Evolutionary conservation across 2,888 invertebrate species (phyloP).

Genomic region (Rhamnusium bicolor): DNA sequence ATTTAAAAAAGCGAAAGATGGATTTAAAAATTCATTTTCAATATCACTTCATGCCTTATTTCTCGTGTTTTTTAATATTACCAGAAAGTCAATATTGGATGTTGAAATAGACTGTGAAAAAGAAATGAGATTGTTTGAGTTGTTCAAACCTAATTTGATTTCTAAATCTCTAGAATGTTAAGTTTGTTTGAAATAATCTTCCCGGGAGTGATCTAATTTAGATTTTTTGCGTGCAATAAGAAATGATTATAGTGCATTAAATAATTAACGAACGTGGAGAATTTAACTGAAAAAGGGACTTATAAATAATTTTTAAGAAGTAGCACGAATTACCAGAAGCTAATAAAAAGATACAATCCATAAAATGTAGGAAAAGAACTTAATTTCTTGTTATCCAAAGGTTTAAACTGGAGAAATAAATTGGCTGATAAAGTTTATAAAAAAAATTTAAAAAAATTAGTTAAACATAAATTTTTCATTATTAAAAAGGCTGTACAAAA

Average conservation of each 20-base stretch:
- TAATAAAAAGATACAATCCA: too few species aligned
- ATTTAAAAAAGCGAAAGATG: not conserved
- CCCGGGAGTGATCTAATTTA: not conserved
- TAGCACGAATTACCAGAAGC: too few species aligned
- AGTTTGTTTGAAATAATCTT: constrained; percentile 30
- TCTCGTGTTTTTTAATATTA: constrained; percentile 15
- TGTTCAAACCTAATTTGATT: constrained; percentile 48
- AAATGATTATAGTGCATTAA: not conserved
- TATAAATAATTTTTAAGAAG: too few species aligned
- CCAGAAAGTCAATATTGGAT: constrained; percentile 48
- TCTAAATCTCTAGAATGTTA: constrained; percentile 40
- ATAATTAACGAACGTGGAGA: not conserved
- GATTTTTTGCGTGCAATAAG: not conserved
- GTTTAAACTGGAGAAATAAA: too few species aligned
- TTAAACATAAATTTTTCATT: too few species aligned
- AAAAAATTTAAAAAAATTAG: too few species aligned
- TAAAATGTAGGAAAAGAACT: too few species aligned
- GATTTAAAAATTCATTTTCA: constrained; percentile 24
- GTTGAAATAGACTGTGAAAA: constrained; percentile 44
- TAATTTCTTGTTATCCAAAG: too few species aligned
- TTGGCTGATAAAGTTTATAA: too few species aligned
- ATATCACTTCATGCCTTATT: constrained; percentile 11
- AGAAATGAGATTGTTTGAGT: constrained; percentile 50
- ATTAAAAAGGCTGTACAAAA: too few species aligned
- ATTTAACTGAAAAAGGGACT: too few species aligned